Conservation (phyloP, 2,797 vertebrate genomes). For the Hafferia zeledoni region DNA sequence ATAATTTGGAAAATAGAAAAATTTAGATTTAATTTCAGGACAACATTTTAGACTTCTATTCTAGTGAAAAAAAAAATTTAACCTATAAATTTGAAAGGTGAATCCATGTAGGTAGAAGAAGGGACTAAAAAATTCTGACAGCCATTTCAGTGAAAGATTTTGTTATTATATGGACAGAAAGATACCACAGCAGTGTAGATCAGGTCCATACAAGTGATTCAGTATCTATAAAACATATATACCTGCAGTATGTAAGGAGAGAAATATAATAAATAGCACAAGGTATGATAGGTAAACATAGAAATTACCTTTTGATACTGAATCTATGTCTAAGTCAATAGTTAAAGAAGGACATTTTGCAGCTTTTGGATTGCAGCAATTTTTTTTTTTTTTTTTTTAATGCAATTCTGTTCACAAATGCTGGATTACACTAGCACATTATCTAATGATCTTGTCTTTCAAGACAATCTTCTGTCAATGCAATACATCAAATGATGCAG, state of each 20-base stretch:
- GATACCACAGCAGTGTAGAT: background rate
- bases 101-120: background rate
- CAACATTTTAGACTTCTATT: background rate
- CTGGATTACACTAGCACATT: background rate
- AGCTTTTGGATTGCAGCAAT: background rate
- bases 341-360: slow-evolving; percentile 11
- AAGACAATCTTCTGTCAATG: slow-evolving; percentile 18
- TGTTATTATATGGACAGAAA: background rate
- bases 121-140: background rate
- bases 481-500: background rate
- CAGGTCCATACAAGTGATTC: background rate
- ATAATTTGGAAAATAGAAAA: background rate
- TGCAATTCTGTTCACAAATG: slow-evolving; percentile 16
- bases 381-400: background rate
- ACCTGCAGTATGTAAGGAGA: background rate
- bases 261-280: background rate
- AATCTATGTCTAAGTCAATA: background rate
- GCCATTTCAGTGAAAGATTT: background rate
- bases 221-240: background rate
- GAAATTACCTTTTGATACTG: background rate
- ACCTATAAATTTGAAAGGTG: background rate
- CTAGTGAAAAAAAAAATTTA: background rate
- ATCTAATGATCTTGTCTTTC: slow-evolving; percentile 40
- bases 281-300: background rate
- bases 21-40: background rate